phyloP scores from a whole-genome alignment of 2,113 vertebrate genomes.

The Phodopus roborovskii region DNA sequence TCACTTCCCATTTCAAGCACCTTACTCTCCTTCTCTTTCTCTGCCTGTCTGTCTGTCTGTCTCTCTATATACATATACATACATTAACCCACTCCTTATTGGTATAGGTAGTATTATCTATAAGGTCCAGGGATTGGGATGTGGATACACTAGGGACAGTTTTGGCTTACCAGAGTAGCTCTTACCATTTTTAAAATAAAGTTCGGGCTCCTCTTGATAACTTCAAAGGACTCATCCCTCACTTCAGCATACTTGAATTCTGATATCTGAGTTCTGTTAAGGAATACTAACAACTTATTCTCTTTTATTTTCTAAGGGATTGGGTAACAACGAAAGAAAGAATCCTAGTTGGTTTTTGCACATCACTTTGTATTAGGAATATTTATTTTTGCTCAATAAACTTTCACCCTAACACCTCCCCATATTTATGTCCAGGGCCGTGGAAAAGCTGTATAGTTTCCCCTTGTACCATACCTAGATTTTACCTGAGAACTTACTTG shows the following conservation, averaged over 20 bases:
- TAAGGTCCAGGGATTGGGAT: background rate
- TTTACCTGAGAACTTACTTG: background rate
- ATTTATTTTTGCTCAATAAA: background rate
- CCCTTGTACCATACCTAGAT: background rate
- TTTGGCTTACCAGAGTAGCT: background rate
- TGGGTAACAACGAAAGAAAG: conserved; percentile 6
- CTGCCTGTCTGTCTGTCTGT: too few species aligned
- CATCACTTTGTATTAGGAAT: background rate
- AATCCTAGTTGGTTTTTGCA: conserved; percentile 23
- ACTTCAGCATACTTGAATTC: conserved; percentile 15
- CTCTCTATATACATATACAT: too few species aligned
- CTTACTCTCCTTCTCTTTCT: too few species aligned
- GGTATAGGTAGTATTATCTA: background rate
- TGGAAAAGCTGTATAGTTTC: background rate
- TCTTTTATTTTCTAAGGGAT: background rate
- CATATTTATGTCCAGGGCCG: conserved; percentile 6
- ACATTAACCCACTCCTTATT: background rate
- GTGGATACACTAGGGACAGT: background rate
- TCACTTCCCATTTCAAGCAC: background rate
- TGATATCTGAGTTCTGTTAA: conserved; percentile 28
- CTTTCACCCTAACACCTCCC: background rate
- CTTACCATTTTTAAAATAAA: conserved; percentile 18
- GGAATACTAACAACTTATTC: conserved; percentile 9
- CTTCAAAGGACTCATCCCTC: conserved; percentile 42
- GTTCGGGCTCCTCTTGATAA: conserved; percentile 10